Percentiles rank a stretch among this genome's conserved stretches.
Conservation (phyloP, 2,888 invertebrate species). For the Melanotus villosus region DNA sequence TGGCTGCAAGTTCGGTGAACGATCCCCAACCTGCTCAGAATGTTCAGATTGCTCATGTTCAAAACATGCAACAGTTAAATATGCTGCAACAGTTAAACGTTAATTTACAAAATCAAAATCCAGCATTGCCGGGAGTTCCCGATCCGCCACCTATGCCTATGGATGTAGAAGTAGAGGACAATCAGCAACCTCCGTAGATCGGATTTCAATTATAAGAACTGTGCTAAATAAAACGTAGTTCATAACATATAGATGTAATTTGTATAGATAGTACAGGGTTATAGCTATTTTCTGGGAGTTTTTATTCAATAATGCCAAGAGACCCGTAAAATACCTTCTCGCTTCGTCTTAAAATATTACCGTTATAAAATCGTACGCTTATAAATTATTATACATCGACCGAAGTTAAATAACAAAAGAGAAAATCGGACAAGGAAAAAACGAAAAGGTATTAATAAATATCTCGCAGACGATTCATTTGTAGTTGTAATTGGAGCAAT, state of each 20-base stretch:
- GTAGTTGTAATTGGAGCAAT: too few species aligned
- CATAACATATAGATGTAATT: too few species aligned
- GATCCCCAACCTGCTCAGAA: conserved; percentile 59
- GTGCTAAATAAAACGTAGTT: too few species aligned
- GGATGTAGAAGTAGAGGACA: conserved; percentile 36
- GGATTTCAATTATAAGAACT: neutral
- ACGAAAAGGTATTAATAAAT: too few species aligned
- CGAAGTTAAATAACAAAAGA: too few species aligned
- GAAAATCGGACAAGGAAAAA: too few species aligned
- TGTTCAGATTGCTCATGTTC: conserved; percentile 55
- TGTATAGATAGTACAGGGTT: conserved; percentile 3
- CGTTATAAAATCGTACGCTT: too few species aligned
- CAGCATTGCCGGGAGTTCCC: conserved; percentile 55
- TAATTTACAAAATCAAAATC: conserved; percentile 58
- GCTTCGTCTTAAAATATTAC: too few species aligned
- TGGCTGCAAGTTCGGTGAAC: conserved; percentile 57
- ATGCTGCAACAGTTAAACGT: conserved; percentile 66
- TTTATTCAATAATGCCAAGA: neutral
- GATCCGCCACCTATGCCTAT: conserved; percentile 56
- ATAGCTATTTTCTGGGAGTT: too few species aligned
- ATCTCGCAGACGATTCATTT: too few species aligned
- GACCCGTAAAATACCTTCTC: conserved; percentile 6
- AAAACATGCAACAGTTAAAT: conserved; percentile 66
- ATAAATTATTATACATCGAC: too few species aligned
- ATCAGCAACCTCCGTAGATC: conserved; percentile 17